phyloP scores from a whole-genome alignment of 2,113 vertebrate genomes.

The Caranx melampygus region DNA sequence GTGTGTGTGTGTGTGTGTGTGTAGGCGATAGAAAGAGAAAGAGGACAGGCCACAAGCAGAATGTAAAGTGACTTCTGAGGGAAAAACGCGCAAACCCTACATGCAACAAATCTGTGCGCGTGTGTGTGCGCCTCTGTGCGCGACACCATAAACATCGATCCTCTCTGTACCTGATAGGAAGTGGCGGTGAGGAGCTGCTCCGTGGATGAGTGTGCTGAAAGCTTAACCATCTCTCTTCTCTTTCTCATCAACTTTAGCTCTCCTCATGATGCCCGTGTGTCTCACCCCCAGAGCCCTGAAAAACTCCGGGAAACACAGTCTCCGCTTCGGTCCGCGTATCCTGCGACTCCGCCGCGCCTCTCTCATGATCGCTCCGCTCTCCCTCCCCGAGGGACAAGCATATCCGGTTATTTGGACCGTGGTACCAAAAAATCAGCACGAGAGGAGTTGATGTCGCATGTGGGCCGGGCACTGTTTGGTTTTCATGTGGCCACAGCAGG shows the following conservation, averaged over 20 bases:
- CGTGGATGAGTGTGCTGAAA: conserved; percentile 11
- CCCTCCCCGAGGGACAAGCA: conserved; percentile 22
- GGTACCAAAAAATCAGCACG: conserved; percentile 13
- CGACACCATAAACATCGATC: neutral
- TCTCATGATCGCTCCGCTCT: conserved; percentile 24
- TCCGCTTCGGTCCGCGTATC: conserved; percentile 5
- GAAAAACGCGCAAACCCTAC: neutral
- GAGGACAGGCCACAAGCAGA: neutral
- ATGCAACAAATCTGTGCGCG: conserved; percentile 33
- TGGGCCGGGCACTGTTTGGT: conserved; percentile 21
- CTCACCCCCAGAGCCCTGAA: neutral
- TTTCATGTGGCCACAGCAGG: conserved; percentile 43
- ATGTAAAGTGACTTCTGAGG: conserved; percentile 4
- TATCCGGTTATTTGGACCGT: conserved; percentile 36
- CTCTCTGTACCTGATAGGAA: conserved; percentile 49
- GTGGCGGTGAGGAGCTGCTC: conserved; percentile 17
- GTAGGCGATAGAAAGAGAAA: neutral
- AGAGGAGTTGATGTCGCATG: conserved; percentile 24
- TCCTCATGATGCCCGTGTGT: conserved; percentile 2
- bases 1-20: neutral
- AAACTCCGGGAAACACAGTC: conserved; percentile 18
- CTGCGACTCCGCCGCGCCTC: conserved; percentile 20
- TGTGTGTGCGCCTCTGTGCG: neutral
- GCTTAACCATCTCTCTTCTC: conserved; percentile 40
- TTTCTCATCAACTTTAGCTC: conserved; percentile 37